Evolutionary conservation across 2,888 invertebrate species (phyloP).

Genomic region (Saturnia japonica): DNA sequence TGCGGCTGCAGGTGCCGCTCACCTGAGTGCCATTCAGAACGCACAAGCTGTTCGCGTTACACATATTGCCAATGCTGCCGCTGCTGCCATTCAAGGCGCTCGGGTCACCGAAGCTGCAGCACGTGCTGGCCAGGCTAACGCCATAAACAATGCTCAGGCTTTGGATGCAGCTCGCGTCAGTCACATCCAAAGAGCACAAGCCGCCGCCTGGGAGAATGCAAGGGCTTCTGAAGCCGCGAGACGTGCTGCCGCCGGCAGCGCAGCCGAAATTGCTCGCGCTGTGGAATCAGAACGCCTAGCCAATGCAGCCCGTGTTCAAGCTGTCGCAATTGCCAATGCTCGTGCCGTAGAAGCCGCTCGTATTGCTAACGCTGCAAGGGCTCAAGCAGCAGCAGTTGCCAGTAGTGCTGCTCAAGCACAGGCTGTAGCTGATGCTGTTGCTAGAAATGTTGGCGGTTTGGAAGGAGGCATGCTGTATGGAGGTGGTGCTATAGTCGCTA

Average conservation of each 20-base stretch:
- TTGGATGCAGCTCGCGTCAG: slow-evolving; percentile 70
- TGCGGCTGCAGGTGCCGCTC: slow-evolving; percentile 69
- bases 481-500: slow-evolving; percentile 38
- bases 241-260: slow-evolving; percentile 61
- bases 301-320: slow-evolving; percentile 71
- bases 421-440: slow-evolving; percentile 63
- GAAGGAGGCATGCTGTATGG: slow-evolving; percentile 63
- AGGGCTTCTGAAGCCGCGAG: slow-evolving; percentile 70
- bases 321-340: slow-evolving; percentile 69
- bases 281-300: slow-evolving; percentile 64
- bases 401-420: slow-evolving; percentile 65
- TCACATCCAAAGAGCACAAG: slow-evolving; percentile 71
- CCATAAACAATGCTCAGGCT: slow-evolving; percentile 72
- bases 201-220: slow-evolving; percentile 73
- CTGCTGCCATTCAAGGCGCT: slow-evolving; percentile 73
- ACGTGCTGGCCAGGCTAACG: slow-evolving; percentile 65
- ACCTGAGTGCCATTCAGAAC: slow-evolving; percentile 73
- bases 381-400: slow-evolving; percentile 59
- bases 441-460: slow-evolving; percentile 51
- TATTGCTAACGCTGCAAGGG: slow-evolving; percentile 61
- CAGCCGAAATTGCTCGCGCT: slow-evolving; percentile 58
- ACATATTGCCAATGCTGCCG: slow-evolving; percentile 70
- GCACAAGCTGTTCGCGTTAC: slow-evolving; percentile 73
- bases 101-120: slow-evolving; percentile 70
- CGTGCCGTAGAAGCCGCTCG: slow-evolving; percentile 72